These are phyloP conservation scores for Eulemur coronatus DNA, from an alignment of 2,797 vertebrate genomes.

Conservation along the genomic window DNA sequence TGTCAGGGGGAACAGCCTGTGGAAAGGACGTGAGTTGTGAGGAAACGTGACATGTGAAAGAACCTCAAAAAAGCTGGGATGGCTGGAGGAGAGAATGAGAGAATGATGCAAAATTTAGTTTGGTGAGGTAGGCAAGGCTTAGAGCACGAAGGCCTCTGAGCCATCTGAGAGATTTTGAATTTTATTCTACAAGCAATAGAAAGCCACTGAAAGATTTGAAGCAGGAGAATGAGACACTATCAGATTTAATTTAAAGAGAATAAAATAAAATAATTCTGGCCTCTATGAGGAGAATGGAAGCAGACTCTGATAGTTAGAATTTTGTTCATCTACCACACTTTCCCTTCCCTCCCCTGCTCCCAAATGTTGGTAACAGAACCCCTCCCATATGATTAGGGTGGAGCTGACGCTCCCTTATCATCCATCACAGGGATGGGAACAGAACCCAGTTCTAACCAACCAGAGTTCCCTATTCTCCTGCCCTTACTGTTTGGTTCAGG, in stretches of 20 bases:
- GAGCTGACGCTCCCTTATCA: not conserved
- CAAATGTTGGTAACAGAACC: not conserved
- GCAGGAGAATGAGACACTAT: not conserved
- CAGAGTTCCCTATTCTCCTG: not conserved
- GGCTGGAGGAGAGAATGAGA: not conserved
- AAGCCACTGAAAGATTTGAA: not conserved
- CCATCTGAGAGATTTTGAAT: not conserved
- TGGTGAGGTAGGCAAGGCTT: not conserved
- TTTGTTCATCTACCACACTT: not conserved
- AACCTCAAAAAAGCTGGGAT: not conserved
- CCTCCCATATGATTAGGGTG: not conserved
- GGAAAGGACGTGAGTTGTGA: not conserved
- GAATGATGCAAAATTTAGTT: not conserved
- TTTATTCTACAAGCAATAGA: not conserved
- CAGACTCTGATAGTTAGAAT: not conserved
- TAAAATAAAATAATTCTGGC: not conserved
- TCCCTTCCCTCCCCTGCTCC: not conserved
- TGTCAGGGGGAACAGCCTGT: too few relatives aligned
- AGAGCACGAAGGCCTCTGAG: not conserved
- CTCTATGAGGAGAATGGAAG: not conserved
- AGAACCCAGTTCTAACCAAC: not conserved
- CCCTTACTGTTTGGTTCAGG: not conserved
- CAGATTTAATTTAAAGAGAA: not conserved
- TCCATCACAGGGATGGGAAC: not conserved
- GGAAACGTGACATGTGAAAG: not conserved